Evolutionary conservation across 2,888 invertebrate species (phyloP), one percentile per base, ranked within the genome.

Genomic region (Theretra japonica): DNA sequence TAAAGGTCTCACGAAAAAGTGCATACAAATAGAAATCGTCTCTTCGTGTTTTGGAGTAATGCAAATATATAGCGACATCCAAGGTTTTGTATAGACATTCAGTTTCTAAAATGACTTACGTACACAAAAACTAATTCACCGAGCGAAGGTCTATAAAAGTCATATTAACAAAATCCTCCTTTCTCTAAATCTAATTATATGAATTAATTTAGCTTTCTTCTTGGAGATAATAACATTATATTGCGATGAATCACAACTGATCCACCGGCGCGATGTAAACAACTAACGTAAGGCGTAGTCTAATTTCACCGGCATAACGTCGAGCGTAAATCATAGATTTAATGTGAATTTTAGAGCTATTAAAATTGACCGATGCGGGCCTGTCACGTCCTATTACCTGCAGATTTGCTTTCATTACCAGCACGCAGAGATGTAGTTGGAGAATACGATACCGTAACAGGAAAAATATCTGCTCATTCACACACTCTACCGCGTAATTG

Each of bases 341-440:
- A 79, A 82, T 76, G 78, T 75, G 80, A 82, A 80, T 82, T 81
- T 75, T 75, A 80, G 75, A 81, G 77, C 79, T 75, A 80, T 82
- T 79, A 78, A 78, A 81, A 74, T 76, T 79, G 75, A 75, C 74
- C 76, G 75, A 70, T 23, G 71, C 68, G 73, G 75, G 75, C 78
- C 74, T 77, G 79, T 80, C 79, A 75, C 77, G 75, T 79, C 74
- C 60, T 75, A 79, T 79, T 78, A 78, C 74, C 53, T 33, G 78
- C 74, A 77, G 76, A 78, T 79, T 77, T 74, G 73, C 73, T 80
- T 73, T 75, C 74, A 77, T 73, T 72, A 72, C 70, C 71, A 71
- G 17, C 41, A 70, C 60, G 72, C 69, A 17, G 68, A 28, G 68
- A 53, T 65, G 72, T 25, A 57, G 5, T 25, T 41, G 75, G 56